phyloP scores from a whole-genome alignment of 2,113 vertebrate genomes.

The Hypocryptadius cinnamomeus region DNA sequence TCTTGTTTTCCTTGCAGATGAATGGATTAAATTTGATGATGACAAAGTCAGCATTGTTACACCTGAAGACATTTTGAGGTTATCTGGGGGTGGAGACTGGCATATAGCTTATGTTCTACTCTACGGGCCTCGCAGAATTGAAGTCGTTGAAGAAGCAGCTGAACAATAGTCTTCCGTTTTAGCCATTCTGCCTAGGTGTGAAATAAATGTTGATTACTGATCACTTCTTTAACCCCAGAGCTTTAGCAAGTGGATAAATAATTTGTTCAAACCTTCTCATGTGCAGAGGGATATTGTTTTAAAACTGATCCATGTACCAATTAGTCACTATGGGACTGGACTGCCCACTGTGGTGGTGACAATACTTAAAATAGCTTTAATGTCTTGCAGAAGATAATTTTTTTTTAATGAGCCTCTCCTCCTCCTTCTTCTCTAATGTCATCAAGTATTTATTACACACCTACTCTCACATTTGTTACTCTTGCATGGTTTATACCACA shows the following conservation, averaged over 20 bases:
- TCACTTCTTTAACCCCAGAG: slow-evolving; percentile 67
- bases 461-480: slow-evolving; percentile 65
- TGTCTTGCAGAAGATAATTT: slow-evolving; percentile 25
- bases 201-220: slow-evolving; percentile 86
- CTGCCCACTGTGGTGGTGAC: slow-evolving; percentile 10
- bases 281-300: slow-evolving; percentile 33
- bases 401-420: slow-evolving; percentile 14
- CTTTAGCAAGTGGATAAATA: slow-evolving; percentile 56
- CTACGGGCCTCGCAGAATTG: slow-evolving; percentile 91
- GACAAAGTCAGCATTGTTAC: slow-evolving; percentile 97
- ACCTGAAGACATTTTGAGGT: slow-evolving; percentile 92
- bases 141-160: slow-evolving; percentile 78
- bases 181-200: slow-evolving; percentile 90
- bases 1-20: slow-evolving; percentile 73
- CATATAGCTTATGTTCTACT: slow-evolving; percentile 98
- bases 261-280: slow-evolving; percentile 51
- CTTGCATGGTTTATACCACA: slow-evolving; percentile 76
- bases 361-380: slow-evolving; percentile 45
- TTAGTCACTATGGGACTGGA: slow-evolving; percentile 6
- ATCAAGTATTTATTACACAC: slow-evolving; percentile 75
- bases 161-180: slow-evolving; percentile 76
- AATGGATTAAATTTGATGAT: slow-evolving; percentile 99
- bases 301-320: slow-evolving; percentile 22
- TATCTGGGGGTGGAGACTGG: slow-evolving; percentile 98
- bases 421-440: neutral